These are phyloP conservation scores for Pachydiplax longipennis DNA, from an alignment of 2,888 invertebrate genomes.

Conservation along the genomic window DNA sequence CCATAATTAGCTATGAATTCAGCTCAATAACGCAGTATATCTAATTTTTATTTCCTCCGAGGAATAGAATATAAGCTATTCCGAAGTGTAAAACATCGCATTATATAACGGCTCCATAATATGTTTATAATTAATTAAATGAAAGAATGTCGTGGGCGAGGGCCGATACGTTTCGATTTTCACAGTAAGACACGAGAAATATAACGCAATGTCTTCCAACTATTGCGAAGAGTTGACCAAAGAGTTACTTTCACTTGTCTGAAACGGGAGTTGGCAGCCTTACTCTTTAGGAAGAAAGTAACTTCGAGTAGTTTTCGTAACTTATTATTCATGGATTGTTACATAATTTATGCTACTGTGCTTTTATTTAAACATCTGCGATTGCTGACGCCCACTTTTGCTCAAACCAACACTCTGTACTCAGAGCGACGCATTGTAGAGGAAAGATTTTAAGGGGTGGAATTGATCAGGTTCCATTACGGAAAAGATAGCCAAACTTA, in stretches of 20 bases:
- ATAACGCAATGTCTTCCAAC: conserved; percentile 5
- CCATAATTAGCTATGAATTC: no score
- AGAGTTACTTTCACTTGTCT: conserved; percentile 37
- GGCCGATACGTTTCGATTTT: background rate
- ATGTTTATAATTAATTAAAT: background rate
- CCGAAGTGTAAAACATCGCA: no score
- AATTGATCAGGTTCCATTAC: no score
- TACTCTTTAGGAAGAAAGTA: background rate
- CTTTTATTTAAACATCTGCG: no score
- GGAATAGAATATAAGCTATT: no score
- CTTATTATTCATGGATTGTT: background rate
- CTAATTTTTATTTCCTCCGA: no score
- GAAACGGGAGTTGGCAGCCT: background rate
- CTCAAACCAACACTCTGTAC: background rate
- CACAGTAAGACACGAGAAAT: background rate
- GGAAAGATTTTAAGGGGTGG: no score
- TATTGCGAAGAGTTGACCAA: conserved; percentile 9
- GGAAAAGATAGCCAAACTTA: no score
- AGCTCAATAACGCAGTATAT: no score
- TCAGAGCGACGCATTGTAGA: no score
- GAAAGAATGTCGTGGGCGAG: background rate
- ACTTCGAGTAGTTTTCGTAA: background rate
- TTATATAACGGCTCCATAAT: no score
- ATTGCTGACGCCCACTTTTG: background rate
- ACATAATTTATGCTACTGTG: no score